Percentiles rank a stretch among this genome's conserved stretches.
Conservation (phyloP, 1,140 invertebrate genomes). For the Chlorops oryzae region DNA sequence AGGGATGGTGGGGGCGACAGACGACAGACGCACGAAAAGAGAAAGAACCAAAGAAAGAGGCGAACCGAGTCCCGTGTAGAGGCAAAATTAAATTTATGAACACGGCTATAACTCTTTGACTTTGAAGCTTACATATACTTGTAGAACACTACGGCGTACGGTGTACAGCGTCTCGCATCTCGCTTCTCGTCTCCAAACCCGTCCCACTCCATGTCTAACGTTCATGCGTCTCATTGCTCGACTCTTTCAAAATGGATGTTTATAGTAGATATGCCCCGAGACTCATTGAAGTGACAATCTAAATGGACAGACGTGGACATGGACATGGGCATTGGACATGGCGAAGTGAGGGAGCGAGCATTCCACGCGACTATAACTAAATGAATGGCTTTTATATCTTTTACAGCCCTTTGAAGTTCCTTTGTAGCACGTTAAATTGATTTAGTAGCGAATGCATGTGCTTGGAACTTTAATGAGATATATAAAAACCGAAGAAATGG, state of each 20-base stretch:
- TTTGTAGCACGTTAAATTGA: neutral
- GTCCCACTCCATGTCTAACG: neutral
- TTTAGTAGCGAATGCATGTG: too few relatives aligned
- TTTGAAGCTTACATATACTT: too few relatives aligned
- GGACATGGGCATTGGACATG: constrained; percentile 5
- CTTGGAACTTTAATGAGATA: too few relatives aligned
- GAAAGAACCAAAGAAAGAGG: too few relatives aligned
- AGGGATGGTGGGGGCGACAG: neutral
- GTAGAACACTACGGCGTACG: too few relatives aligned
- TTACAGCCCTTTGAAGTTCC: neutral
- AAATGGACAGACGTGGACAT: constrained; percentile 1
- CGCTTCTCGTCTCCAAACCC: too few relatives aligned
- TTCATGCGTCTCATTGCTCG: neutral
- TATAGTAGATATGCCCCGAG: constrained; percentile 3
- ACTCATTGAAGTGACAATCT: neutral
- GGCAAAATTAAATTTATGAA: constrained; percentile 10
- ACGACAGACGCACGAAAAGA: too few relatives aligned
- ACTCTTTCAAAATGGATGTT: neutral
- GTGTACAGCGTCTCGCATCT: too few relatives aligned
- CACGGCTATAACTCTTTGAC: constrained; percentile 12
- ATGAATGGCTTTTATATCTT: neutral
- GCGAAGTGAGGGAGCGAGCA: constrained; percentile 4
- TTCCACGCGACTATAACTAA: neutral
- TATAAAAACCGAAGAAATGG: too few relatives aligned
- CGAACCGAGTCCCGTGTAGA: too few relatives aligned